phyloP scores from a whole-genome alignment of 2,113 vertebrate species.

The Picathartes gymnocephalus region DNA sequence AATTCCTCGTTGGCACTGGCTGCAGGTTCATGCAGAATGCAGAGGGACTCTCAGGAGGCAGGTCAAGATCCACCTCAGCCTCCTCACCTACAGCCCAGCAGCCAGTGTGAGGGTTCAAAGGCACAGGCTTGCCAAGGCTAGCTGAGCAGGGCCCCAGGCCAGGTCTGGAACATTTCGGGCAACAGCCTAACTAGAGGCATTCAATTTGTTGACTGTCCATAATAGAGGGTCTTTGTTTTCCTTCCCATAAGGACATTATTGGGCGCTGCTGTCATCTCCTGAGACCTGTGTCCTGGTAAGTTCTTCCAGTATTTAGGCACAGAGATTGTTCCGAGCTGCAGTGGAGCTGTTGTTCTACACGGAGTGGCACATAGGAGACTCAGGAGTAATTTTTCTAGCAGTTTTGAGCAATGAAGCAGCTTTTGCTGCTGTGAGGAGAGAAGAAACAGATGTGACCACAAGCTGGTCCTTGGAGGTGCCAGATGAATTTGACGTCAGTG shows the following conservation, averaged over 20 bases:
- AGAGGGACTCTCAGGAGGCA: not conserved
- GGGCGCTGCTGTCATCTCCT: not conserved
- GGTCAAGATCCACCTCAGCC: not conserved
- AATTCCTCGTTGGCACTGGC: fast-evolving
- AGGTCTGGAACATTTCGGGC: not conserved
- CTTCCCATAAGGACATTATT: not conserved
- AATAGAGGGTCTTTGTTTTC: not conserved
- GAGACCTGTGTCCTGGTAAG: not conserved
- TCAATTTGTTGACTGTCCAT: not conserved
- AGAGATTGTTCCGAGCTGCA: not conserved
- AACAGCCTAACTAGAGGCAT: not conserved
- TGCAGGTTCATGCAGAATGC: not conserved
- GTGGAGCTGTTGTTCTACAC: not conserved
- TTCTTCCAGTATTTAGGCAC: not conserved
- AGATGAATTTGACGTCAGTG: not conserved
- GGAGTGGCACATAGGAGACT: not conserved
- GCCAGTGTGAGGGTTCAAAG: not conserved
- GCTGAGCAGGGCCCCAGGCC: not conserved
- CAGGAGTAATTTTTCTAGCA: not conserved
- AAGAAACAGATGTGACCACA: not conserved
- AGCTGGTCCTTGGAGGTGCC: not conserved
- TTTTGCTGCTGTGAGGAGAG: not conserved
- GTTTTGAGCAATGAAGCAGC: not conserved
- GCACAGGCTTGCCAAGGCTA: not conserved
- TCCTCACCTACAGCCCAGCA: not conserved